These are phyloP conservation scores for Haliclystus octoradiatus DNA, from an alignment of 30 jellyfish, hydroid and myxozoan genomes.

Conservation along the genomic window DNA sequence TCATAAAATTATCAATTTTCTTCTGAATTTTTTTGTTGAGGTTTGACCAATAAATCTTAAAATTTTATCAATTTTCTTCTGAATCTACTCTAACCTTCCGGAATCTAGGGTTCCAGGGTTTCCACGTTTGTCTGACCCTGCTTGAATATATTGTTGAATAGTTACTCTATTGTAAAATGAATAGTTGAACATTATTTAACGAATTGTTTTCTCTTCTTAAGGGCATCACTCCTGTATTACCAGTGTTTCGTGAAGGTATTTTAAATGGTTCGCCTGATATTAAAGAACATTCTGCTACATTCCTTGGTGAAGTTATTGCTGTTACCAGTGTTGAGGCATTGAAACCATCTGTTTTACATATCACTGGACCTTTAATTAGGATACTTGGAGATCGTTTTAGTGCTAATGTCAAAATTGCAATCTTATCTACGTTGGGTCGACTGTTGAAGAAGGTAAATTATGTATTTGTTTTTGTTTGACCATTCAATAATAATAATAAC, in stretches of 20 bases:
- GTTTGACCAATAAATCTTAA: too few relatives aligned
- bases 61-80: too few relatives aligned
- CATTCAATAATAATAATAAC: too few relatives aligned
- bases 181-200: background rate
- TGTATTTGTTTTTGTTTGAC: too few relatives aligned
- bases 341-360: slow-evolving; percentile 72
- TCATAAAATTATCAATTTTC: too few relatives aligned
- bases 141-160: too few relatives aligned
- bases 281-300: slow-evolving; percentile 74
- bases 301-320: slow-evolving; percentile 73
- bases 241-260: slow-evolving; percentile 90
- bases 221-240: slow-evolving; percentile 87
- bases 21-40: too few relatives aligned
- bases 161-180: too few relatives aligned
- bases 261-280: slow-evolving; percentile 82
- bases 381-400: slow-evolving; percentile 81
- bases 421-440: slow-evolving; percentile 55
- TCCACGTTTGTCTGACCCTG: too few relatives aligned
- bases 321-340: slow-evolving; percentile 85
- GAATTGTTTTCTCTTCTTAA: background rate
- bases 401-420: slow-evolving; percentile 89
- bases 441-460: slow-evolving; percentile 52
- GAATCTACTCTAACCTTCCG: too few relatives aligned
- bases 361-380: slow-evolving; percentile 94
- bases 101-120: too few relatives aligned